Base-by-base conservation (phyloP, 2,797 vertebrate species). In the Lutjanus campechanus region DNA sequence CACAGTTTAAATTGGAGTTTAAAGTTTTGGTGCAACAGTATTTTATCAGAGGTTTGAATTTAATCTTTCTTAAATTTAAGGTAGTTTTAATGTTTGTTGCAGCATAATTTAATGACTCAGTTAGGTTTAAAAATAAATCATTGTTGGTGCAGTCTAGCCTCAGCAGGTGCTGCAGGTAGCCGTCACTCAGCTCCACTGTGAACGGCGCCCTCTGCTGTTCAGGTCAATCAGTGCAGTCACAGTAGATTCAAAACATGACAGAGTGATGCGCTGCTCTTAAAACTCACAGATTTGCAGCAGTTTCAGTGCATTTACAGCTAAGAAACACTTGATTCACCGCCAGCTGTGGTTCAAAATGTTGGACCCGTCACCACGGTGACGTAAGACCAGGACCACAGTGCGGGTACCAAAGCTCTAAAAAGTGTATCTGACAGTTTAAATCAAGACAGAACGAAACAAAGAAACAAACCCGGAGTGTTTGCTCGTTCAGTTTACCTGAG, bases 281-380 rank as follows among this genome's bases (percentile, higher is more conserved):
- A 43, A 44, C 25, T 41, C 5, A 61, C 66, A 40, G 66, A 61
- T 63, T 22, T 72, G 17, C 47, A 47, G 25, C 73, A 22, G n/a
- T 62, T 69, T 66, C 43, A 36, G n/a, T 10, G 40, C 63, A 13
- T 62, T 69, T 56, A 15, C 11, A 11, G 65, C 69, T 68, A 70
- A 53, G 86, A 56, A 74, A 76, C 74, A 19, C 12, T 12, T 16
- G 41, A 73, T 20, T 73, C 74, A 13, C 65, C 51, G 50, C 22
- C 11, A 56, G 22, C 54, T 56, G 54, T 13, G 13, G 13, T 56
- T 56, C n/a, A 6, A 3, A 73, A 60, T 44, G 54, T 20, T 59
- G 54, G 63, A 70, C 55, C 43, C 56, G 66, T 83, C 64, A 0
- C 55, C 47, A 47, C 55, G 82, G 79, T 70, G 77, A 81, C 0